Percentiles rank a stretch among this genome's conserved stretches.
phyloP scores from a whole-genome alignment of 2,797 vertebrate species.

The Pteronotus mesoamericanus region DNA sequence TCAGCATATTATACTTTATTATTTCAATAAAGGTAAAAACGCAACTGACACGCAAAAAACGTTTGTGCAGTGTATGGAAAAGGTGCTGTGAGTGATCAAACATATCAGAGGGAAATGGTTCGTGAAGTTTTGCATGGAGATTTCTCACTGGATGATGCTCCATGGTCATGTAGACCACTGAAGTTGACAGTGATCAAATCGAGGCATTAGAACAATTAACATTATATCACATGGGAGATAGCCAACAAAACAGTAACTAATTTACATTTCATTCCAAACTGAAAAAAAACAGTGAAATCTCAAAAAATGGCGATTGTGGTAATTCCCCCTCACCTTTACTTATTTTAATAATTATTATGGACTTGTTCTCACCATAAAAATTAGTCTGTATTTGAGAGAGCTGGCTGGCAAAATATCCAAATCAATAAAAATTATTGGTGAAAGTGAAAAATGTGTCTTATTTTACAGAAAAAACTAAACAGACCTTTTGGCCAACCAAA shows the following conservation, averaged over 20 bases:
- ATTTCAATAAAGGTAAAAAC: neutral
- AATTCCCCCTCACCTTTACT: neutral
- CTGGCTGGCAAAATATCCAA: conserved; percentile 13
- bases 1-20: neutral
- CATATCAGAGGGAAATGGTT: neutral
- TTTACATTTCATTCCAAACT: too few relatives aligned
- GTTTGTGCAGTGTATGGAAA: neutral
- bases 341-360: conserved; percentile 8
- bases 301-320: neutral
- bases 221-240: neutral
- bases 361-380: conserved; percentile 30
- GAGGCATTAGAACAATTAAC: neutral
- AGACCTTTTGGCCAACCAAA: neutral
- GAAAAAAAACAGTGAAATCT: too few relatives aligned
- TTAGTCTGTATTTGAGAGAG: neutral
- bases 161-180: neutral
- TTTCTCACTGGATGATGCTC: neutral
- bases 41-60: neutral
- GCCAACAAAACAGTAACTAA: neutral
- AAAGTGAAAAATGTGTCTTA: neutral
- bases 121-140: neutral
- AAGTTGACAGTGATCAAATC: neutral
- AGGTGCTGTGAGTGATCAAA: neutral
- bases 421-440: neutral
- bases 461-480: neutral